Evolutionary conservation across 2,888 invertebrate species (phyloP), one percentile per base, ranked within the genome.

Genomic region (Hydrotaea cyrtoneurina): DNA sequence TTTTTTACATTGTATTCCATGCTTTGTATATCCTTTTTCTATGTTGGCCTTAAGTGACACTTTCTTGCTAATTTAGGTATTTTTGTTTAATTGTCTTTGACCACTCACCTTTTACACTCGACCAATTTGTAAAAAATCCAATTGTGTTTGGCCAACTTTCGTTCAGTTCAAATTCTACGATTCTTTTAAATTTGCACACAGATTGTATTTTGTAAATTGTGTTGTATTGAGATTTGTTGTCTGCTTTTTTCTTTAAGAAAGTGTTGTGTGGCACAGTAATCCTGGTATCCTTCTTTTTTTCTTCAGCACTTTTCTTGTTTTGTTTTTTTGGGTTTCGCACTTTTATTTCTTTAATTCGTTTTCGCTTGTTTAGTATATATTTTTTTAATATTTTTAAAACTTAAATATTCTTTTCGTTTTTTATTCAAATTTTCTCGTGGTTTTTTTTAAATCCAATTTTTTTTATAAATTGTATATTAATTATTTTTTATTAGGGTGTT

Each of bases 41-140:
- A 0, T 72, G 4, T 55, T 72, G n/a, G 5, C 26, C 2, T 69
- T 15, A 50, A 50, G 17, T 39, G 64, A 36, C 17, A 8, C 31
- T 26, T 59, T 39, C 4, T 8, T 74, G 21, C n/a, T 5, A 39
- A 26, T 59, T 17, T n/a, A n/a, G n/a, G n/a, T n/a, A n/a, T 36
- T 76, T 57, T 73, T 73, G 55, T 36, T 11, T 7, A 36, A 55
- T 19, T 4, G n/a, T n/a, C 31, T 19, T 43, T 0, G n/a, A 76
- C 50, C 83, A 84, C 83, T 83, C 82, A 82, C 86, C 76, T 85
- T 85, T 80, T 82, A 84, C 69, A 82, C 76, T 86, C 64, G 86
- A 78, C 15, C 71, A 69, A 53, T 46, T 77, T 23, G 39, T 71
- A 55, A 74, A 71, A 82, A 82, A 82, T 85, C 85, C 85, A 85